Evolutionary conservation across 2,797 vertebrate genomes (phyloP).

Genomic region (Threskiornis aethiopicus): DNA sequence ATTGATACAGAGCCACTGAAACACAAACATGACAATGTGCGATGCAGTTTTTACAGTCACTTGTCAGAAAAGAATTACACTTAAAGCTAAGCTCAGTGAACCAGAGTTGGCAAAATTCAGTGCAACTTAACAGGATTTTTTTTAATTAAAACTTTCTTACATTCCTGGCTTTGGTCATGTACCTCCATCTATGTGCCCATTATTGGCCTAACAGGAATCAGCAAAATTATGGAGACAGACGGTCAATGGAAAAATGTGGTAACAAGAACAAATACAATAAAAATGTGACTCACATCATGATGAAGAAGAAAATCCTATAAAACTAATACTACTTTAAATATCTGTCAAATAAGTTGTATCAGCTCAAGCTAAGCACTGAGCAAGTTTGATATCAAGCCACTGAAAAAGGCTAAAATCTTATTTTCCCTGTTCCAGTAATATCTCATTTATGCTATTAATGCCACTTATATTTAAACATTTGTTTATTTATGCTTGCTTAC

Average conservation of each 20-base stretch:
- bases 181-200: rapidly evolving
- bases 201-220: background rate
- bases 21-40: background rate
- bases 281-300: background rate
- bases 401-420: background rate
- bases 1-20: background rate
- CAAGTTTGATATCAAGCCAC: background rate
- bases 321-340: background rate
- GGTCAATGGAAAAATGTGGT: background rate
- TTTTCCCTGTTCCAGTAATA: background rate
- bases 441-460: background rate
- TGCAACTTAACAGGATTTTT: background rate
- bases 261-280: background rate
- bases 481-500: slow-evolving; percentile 5
- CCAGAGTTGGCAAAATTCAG: background rate
- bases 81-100: background rate
- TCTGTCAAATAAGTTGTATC: background rate
- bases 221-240: background rate
- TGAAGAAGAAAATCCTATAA: background rate
- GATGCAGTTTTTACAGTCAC: background rate
- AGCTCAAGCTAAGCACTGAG: background rate
- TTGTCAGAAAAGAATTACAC: slow-evolving; percentile 4
- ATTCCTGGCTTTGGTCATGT: background rate
- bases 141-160: background rate
- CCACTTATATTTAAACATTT: background rate